phyloP scores from a whole-genome alignment of 92 coral and sea anemone genomes.

The Micromussa lordhowensis region DNA sequence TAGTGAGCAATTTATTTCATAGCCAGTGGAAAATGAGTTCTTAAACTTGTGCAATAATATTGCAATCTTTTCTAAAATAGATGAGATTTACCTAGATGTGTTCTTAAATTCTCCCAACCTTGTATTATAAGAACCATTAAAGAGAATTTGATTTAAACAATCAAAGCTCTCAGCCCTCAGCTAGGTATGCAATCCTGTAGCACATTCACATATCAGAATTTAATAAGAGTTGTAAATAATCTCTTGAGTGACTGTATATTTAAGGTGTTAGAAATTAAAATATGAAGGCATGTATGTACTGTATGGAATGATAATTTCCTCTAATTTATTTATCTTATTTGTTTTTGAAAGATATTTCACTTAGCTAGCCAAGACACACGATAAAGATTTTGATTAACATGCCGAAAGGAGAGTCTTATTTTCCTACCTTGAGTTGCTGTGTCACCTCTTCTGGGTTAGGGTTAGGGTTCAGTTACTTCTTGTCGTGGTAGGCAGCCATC shows the following conservation, averaged over 20 bases:
- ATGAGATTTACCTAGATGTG: neutral
- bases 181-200: no score
- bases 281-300: neutral
- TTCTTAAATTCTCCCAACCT: neutral
- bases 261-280: neutral
- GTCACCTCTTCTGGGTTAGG: neutral
- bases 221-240: neutral
- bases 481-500: no score
- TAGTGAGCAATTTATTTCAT: no score
- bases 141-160: neutral
- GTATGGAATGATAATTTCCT: neutral
- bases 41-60: no score
- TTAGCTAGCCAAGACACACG: neutral
- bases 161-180: neutral
- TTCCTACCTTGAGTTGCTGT: neutral
- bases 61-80: neutral
- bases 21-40: no score
- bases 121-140: neutral
- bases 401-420: neutral
- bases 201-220: neutral
- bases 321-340: constrained; percentile 1
- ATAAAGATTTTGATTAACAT: neutral
- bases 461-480: no score
- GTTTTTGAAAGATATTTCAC: neutral
- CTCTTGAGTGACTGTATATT: neutral